Base-by-base conservation (phyloP, 2,888 invertebrate genomes). In the Torymus texanus region DNA sequence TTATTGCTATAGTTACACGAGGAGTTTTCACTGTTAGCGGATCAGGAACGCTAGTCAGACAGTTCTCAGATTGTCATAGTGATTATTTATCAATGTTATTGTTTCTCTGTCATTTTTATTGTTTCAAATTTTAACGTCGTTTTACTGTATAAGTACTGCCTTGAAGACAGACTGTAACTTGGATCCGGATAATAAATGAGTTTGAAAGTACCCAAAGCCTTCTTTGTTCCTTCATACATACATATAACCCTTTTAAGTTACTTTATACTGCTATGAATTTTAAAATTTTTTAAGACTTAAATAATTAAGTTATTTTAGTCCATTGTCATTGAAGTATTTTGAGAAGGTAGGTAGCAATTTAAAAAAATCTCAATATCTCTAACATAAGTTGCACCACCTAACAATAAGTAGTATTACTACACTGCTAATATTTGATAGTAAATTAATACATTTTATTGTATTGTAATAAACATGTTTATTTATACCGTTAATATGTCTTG, bases 151-250 rank as follows among this genome's bases (percentile, higher is more conserved):
- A 86, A 87, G 86, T 87, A 86, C 87, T 87, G 86, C 87, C 85
- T 87, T 85, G 85, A 85, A 83, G 85, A 86, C 87, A 87, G 87
- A 86, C 85, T 87, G 86, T 87, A 87, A 86, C 85, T 87, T 86
- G 86, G 85, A 86, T 86, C 85, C 84, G 85, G 84, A 85, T 86
- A 87, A 87, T 87, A 87, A 87, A 87, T 85, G 85, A 83, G 83
- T 84, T 84, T 84, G 82, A 84, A 85, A 84, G 66, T 73, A 76
- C 56, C 1, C 0, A 3, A 16, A 50, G 18, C 51, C 5, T 53
- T 1, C 16, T 13, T 13, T 72, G 2, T 58, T 59, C 16, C 11
- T 2, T 59, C 51, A 51, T 4, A 16, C 21, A 11, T n/a, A 51
- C 14, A 2, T 21, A 21, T 21, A 21, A 21, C n/a, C 1, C 10